These are phyloP conservation scores for Galago senegalensis DNA, from an alignment of 2,797 vertebrate species.

Conservation along the genomic window DNA sequence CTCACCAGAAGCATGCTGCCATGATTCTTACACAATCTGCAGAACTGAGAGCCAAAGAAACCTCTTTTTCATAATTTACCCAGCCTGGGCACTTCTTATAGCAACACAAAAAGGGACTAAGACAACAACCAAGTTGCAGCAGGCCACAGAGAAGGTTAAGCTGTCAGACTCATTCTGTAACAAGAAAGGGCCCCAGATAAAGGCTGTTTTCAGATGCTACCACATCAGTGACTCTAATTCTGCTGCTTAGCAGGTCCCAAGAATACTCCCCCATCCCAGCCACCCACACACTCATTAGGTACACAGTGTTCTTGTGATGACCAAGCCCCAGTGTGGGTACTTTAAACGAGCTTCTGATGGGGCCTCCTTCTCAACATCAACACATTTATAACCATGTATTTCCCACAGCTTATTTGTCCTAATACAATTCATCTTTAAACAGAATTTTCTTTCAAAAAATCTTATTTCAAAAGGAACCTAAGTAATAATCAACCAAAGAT, in stretches of 20 bases:
- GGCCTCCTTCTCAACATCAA: background rate
- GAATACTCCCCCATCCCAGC: background rate
- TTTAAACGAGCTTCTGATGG: background rate
- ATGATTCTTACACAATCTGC: background rate
- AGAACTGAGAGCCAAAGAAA: background rate
- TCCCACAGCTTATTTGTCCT: background rate
- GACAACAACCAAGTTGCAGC: background rate
- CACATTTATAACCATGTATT: background rate
- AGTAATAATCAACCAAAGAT: background rate
- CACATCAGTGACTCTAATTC: background rate
- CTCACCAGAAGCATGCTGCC: background rate
- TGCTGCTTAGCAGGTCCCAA: background rate
- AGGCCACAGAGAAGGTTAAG: background rate
- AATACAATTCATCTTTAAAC: background rate
- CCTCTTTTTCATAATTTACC: background rate
- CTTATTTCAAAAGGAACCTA: slow-evolving; percentile 51
- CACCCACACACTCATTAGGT: background rate
- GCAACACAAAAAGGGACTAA: background rate
- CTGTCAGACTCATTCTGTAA: background rate
- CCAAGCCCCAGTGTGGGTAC: background rate
- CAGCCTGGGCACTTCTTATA: background rate
- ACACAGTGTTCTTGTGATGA: background rate
- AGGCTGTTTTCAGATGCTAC: background rate
- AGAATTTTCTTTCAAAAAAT: background rate
- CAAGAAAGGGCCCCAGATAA: background rate